Base-by-base conservation (phyloP, 2,113 vertebrate species). In the Xiphorhynchus elegans region DNA sequence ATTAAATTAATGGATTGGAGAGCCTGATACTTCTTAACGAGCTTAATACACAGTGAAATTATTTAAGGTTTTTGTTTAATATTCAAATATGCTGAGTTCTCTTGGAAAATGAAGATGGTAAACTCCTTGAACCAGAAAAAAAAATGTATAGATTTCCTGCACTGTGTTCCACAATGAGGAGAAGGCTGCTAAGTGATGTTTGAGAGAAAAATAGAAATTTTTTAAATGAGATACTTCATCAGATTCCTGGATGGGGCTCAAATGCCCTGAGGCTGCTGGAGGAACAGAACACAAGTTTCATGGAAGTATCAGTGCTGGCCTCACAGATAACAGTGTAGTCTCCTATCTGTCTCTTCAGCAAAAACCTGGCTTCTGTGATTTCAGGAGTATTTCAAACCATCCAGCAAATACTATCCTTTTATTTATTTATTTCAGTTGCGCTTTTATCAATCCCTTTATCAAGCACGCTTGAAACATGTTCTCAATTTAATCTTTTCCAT, bases 11-110 rank as follows among this genome's bases (percentile, higher is more conserved):
- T 81, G 85, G 35, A 59, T 75, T 80, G 75, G 56, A 93, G 72
- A 96, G 87, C 39, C 73, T 95, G 92, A 96, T 95, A 74, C 68
- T 90, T 70, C 90, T 59, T 95, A 95, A 96, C 1, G 42, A 97
- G 85, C 90, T 87, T 77, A 84, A 93, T 56, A 56, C 59, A 77
- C 31, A 67, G 42, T 26, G 33, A 94, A 93, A 94, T 91, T 60
- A 89, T 95, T 90, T 76, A 94, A 95, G 82, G 59, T 59, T 93
- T 95, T 84, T 73, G 46, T 87, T 97, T 90, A 74, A 81, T 91
- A 93, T 90, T 96, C 90, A 97, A 95, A 91, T 95, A 93, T 90
- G 90, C 68, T 85, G 75, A 93, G 96, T 92, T 90, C 75, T 77
- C 11, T 56, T 84, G 21, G 68, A 94, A 94, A 91, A 90, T 83